Evolutionary conservation across 2,797 vertebrate species (phyloP).

Genomic region (Neopelma chrysocephalum): DNA sequence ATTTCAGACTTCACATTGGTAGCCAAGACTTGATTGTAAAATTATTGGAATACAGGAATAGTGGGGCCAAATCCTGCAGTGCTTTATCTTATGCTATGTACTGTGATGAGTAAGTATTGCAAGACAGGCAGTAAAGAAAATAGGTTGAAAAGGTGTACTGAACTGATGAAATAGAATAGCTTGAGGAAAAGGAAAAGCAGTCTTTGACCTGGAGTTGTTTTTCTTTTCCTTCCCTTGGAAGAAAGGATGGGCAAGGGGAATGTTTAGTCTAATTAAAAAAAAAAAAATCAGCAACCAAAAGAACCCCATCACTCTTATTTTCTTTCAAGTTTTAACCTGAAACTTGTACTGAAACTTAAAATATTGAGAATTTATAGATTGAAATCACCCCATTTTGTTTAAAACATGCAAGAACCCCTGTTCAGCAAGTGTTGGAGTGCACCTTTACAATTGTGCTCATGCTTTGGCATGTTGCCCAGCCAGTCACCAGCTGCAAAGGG

Average conservation of each 20-base stretch:
- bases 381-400: background rate
- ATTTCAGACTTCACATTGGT: background rate
- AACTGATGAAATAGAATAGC: background rate
- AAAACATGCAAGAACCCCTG: background rate
- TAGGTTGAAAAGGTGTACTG: background rate
- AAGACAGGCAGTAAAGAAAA: background rate
- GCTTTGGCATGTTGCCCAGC: background rate
- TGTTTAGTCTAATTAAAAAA: background rate
- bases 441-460: rapidly evolving
- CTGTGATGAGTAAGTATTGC: background rate
- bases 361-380: background rate
- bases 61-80: background rate
- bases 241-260: background rate
- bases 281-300: background rate
- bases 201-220: background rate
- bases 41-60: background rate
- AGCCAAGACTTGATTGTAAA: background rate
- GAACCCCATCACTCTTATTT: background rate
- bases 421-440: background rate
- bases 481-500: background rate
- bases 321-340: background rate
- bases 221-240: background rate
- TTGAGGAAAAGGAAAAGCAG: background rate
- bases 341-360: background rate
- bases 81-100: background rate